Conservation (phyloP, 1,140 invertebrate genomes). For the Metopolophium dirhodum region DNA sequence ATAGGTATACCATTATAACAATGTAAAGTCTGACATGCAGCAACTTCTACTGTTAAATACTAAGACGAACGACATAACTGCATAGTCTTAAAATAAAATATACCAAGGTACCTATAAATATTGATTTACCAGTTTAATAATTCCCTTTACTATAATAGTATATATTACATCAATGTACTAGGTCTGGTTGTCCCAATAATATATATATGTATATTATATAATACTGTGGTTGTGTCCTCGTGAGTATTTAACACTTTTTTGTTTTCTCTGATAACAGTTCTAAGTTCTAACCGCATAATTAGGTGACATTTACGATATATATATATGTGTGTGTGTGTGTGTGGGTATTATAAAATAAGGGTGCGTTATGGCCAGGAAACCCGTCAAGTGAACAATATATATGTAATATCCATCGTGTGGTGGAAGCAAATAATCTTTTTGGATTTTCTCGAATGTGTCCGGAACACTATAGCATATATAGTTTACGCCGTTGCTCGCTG, state of each 20-base stretch:
- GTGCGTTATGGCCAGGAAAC: neutral
- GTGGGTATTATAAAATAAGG: neutral
- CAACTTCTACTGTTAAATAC: too few species aligned
- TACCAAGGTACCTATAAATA: too few species aligned
- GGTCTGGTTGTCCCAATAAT: too few species aligned
- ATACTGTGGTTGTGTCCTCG: neutral
- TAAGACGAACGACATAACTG: too few species aligned
- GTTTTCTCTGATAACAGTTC: neutral
- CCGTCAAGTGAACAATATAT: neutral
- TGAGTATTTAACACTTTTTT: neutral
- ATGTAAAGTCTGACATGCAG: too few species aligned
- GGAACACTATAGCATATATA: neutral
- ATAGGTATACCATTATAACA: neutral
- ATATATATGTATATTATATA: neutral
- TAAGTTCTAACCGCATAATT: neutral
- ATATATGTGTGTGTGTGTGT: neutral
- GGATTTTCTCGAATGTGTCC: conserved; percentile 13
- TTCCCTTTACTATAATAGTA: too few species aligned
- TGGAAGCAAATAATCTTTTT: neutral
- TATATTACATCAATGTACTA: too few species aligned
- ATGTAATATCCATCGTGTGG: neutral
- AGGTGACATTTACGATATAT: neutral
- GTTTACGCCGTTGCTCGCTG: neutral
- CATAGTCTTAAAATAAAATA: too few species aligned
- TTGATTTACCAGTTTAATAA: too few species aligned